Base-by-base conservation (phyloP, 2,888 invertebrate species). In the Laothoe populi region DNA sequence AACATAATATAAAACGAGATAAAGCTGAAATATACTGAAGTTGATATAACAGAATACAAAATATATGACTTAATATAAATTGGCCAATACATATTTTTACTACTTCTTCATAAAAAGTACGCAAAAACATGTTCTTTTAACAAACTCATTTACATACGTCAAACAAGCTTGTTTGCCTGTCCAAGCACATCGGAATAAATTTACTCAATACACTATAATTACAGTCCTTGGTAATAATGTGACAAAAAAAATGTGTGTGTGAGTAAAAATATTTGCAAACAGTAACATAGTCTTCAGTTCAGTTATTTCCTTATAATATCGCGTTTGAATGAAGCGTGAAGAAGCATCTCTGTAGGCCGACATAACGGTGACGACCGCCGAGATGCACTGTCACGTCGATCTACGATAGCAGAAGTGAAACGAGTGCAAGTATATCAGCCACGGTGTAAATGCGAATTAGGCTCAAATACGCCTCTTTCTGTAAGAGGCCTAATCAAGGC, bases 311-410 rank as follows among this genome's bases (percentile, higher is more conserved):
- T 23, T 46, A 13, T 10, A 24, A 38, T 23, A 46, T 46, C 23
- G 24, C 10, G 16, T 53, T 19, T 19, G 53, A 19, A 19, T 11
- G 53, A 35, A 31, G 35, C 31, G 53, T 53, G 53, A 53, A 53
- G 31, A 35, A 19, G 16, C 19, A 53, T 53, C 35, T 53, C 11
- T 46, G 24, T 11, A 46, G 53, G 53, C 35, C 19, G 53, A 53
- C 53, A 53, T 53, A 53, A 35, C 53, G 53, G 35, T 53, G 4
- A 31, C 11, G 19, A 53, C 19, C 10, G 10, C 3, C 49, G 35
- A 35, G 10, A 49, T 19, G 31, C 16, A 19, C 16, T 35, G 44
- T 44, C 19, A 16, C 44, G 44, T 44, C 44, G 5, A 10, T 44
- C 19, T 19, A 16, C 19, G 19, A 44, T 19, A 44, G 16, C 7